These are phyloP conservation scores for Altica lythri DNA, from an alignment of 2,888 invertebrate genomes.

Conservation along the genomic window DNA sequence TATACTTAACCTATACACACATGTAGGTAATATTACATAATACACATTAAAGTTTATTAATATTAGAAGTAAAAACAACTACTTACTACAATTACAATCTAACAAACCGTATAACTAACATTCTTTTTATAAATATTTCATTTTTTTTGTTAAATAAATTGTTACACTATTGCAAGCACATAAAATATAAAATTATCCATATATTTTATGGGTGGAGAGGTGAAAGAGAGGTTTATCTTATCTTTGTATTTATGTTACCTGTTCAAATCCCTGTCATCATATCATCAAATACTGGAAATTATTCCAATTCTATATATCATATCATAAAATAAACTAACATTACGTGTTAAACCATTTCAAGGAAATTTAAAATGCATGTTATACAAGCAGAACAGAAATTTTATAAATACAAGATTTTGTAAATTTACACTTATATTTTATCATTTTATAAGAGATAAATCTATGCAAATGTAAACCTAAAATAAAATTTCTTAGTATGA, in stretches of 20 bases:
- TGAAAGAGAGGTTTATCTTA: constrained; percentile 33
- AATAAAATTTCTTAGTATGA: too few relatives aligned
- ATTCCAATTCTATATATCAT: constrained; percentile 23
- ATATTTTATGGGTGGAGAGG: constrained; percentile 22
- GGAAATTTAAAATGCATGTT: constrained; percentile 6
- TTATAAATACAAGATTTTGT: too few relatives aligned
- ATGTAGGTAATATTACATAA: too few relatives aligned
- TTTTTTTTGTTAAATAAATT: background rate
- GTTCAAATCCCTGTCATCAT: constrained; percentile 33
- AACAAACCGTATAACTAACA: too few relatives aligned
- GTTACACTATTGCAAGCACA: background rate
- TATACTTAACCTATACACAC: too few relatives aligned
- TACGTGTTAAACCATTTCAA: background rate
- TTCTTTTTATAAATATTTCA: background rate
- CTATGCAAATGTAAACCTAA: too few relatives aligned
- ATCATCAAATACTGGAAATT: constrained; percentile 29
- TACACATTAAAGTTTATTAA: background rate
- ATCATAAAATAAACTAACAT: constrained; percentile 12
- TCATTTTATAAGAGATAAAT: too few relatives aligned
- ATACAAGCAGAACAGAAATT: too few relatives aligned
- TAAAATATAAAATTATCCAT: constrained; percentile 11
- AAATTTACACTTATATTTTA: too few relatives aligned
- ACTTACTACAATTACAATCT: too few relatives aligned
- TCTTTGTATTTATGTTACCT: constrained; percentile 32
- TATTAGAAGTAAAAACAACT: background rate